These are phyloP conservation scores for Corythoichthys haematopterus DNA, from an alignment of 2,113 vertebrate genomes.

Conservation along the genomic window DNA sequence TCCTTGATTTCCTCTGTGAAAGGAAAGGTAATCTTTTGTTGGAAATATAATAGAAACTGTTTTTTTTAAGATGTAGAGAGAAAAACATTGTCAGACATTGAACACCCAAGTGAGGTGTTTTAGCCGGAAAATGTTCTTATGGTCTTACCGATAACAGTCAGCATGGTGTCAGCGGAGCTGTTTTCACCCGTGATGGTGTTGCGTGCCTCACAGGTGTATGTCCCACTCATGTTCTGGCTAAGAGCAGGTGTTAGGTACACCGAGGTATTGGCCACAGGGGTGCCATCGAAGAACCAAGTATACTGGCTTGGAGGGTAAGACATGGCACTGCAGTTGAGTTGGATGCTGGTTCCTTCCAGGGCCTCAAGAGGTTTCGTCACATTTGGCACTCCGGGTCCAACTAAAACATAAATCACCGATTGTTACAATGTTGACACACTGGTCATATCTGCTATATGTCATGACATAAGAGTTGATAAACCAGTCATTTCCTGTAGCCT, in stretches of 20 bases:
- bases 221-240: conserved; percentile 17
- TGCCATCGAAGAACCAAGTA: conserved; percentile 40
- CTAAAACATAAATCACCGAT: conserved; percentile 28
- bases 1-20: conserved; percentile 33
- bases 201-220: conserved; percentile 43
- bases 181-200: conserved; percentile 44
- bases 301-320: conserved; percentile 47
- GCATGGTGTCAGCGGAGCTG: conserved; percentile 14
- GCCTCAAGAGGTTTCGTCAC: conserved; percentile 26
- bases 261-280: conserved; percentile 22
- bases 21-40: background rate
- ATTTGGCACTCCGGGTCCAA: conserved; percentile 43
- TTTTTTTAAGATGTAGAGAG: background rate
- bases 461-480: background rate
- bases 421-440: too few species aligned
- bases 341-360: conserved; percentile 15
- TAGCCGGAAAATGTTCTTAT: background rate
- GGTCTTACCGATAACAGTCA: conserved; percentile 44
- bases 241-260: conserved; percentile 26
- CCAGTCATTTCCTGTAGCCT: too few species aligned
- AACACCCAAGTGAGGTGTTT: background rate
- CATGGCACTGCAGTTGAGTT: conserved; percentile 35
- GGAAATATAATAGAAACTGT: background rate
- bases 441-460: background rate
- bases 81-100: too few species aligned